Evolutionary conservation across 2,113 vertebrate species (phyloP).

Genomic region (Tamias sibiricus): DNA sequence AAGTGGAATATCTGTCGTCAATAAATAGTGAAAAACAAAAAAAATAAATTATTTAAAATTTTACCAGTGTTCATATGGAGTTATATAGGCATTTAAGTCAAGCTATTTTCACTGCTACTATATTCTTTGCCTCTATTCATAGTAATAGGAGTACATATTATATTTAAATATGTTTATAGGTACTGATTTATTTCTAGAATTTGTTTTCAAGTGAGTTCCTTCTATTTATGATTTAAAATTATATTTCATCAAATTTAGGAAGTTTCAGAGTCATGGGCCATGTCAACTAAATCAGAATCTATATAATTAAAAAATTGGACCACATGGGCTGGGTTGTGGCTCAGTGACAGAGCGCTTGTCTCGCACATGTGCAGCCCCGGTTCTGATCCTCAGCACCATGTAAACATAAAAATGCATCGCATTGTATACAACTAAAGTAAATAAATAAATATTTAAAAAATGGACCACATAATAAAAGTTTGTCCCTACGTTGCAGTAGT

Average conservation of each 20-base stretch:
- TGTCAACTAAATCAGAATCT: not conserved
- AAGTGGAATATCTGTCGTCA: no score
- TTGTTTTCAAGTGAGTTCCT: not conserved
- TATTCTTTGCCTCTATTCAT: not conserved
- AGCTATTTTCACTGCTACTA: not conserved
- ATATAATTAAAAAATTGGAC: not conserved
- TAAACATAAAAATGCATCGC: no score
- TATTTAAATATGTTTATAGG: not conserved
- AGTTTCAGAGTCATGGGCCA: not conserved
- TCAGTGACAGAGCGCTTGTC: no score
- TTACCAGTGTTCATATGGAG: not conserved
- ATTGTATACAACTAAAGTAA: no score
- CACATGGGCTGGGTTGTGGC: no score
- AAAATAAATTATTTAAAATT: not conserved
- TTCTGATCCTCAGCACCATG: no score
- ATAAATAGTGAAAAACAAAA: no score
- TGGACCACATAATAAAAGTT: not conserved
- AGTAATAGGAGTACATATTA: not conserved
- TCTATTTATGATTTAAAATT: not conserved
- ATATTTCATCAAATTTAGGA: not conserved
- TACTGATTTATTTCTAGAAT: not conserved
- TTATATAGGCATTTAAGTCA: not conserved
- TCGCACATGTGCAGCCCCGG: no score
- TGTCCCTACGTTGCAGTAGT: not conserved
- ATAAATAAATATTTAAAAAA: not conserved